These are phyloP conservation scores for Atta cephalotes DNA, from an alignment of 1,140 invertebrate species.

Conservation along the genomic window DNA sequence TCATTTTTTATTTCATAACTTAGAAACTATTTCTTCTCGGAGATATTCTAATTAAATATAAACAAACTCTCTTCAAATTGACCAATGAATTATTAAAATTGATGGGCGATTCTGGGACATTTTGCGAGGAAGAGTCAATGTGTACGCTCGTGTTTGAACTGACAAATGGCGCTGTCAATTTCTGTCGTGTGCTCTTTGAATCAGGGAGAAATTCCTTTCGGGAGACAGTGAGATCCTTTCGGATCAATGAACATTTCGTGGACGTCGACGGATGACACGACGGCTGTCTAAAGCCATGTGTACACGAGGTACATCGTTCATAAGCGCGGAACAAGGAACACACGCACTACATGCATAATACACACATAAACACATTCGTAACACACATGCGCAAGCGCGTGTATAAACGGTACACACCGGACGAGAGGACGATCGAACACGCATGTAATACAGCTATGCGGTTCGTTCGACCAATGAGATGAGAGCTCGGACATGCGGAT, in stretches of 20 bases:
- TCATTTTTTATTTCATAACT: not conserved
- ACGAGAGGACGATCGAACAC: slow-evolving; percentile 33
- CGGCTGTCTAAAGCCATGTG: slow-evolving; percentile 36
- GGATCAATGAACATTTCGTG: slow-evolving; percentile 47
- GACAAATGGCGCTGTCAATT: slow-evolving; percentile 70
- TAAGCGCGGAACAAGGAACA: slow-evolving; percentile 33
- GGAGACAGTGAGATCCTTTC: slow-evolving; percentile 48
- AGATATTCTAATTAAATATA: not conserved
- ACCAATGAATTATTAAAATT: slow-evolving; percentile 21
- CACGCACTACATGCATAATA: slow-evolving; percentile 19
- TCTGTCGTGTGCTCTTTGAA: slow-evolving; percentile 53
- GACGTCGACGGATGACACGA: slow-evolving; percentile 65
- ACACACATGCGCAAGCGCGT: not conserved
- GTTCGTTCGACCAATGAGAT: slow-evolving; percentile 44
- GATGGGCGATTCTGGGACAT: not conserved
- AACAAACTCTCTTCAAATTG: not conserved
- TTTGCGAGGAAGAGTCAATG: not conserved
- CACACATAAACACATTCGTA: not conserved
- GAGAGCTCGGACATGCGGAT: slow-evolving; percentile 12
- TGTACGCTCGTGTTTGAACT: slow-evolving; percentile 45
- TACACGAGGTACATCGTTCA: slow-evolving; percentile 35
- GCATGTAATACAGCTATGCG: slow-evolving; percentile 44
- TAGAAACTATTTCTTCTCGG: not conserved
- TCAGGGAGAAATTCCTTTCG: slow-evolving; percentile 36
- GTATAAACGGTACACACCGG: slow-evolving; percentile 17